A percentile compares a stretch with the other conserved stretches of the same genome.
phyloP scores from a whole-genome alignment of 2,113 vertebrate species.

The Tichodroma muraria region DNA sequence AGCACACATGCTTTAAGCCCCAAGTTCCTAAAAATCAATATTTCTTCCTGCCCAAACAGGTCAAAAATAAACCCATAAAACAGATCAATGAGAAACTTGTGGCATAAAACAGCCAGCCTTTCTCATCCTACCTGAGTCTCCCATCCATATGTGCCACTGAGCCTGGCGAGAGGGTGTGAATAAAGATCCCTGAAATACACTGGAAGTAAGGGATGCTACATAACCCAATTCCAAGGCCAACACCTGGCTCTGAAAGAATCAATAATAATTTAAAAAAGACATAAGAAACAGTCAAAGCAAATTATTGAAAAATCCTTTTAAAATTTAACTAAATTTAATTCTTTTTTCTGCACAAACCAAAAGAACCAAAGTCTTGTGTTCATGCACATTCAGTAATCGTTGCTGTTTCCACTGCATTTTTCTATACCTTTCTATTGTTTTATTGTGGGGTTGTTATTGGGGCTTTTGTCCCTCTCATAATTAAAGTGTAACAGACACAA shows the following conservation, averaged over 20 bases:
- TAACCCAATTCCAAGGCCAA: conserved; percentile 89
- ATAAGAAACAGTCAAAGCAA: not conserved
- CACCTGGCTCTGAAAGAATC: conserved; percentile 80
- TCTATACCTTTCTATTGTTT: not conserved
- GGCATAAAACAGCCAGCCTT: not conserved
- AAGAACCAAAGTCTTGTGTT: not conserved
- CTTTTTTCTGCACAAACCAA: not conserved
- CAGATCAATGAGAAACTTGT: not conserved
- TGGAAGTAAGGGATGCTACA: conserved; percentile 84
- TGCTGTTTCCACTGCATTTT: not conserved
- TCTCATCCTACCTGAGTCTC: conserved; percentile 74
- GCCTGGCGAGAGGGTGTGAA: conserved; percentile 89
- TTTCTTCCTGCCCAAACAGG: not conserved
- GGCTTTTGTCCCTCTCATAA: not conserved
- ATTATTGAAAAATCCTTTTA: not conserved
- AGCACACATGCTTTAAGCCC: not conserved
- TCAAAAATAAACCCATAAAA: not conserved
- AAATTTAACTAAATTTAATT: not conserved
- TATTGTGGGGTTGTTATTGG: not conserved
- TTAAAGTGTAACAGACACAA: not conserved
- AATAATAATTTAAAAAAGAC: not conserved
- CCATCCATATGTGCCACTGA: conserved; percentile 92
- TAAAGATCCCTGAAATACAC: conserved; percentile 84
- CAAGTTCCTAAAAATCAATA: not conserved
- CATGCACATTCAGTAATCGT: not conserved